These are phyloP conservation scores for Colletes gigas DNA, from an alignment of 1,140 invertebrate species.

Conservation along the genomic window DNA sequence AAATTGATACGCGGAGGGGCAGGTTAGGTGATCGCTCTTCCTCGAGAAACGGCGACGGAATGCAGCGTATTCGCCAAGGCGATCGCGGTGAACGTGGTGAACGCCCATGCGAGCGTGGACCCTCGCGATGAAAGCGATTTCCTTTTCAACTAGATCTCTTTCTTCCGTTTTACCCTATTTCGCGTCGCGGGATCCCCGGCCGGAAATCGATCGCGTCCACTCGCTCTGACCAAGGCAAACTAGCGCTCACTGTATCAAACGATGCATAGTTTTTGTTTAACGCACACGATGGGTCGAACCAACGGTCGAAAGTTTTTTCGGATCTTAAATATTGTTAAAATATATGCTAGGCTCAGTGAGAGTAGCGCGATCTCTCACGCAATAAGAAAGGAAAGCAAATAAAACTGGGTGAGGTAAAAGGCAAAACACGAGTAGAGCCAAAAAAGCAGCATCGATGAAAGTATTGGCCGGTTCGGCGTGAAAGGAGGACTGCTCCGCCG, in stretches of 20 bases:
- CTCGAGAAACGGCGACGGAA: constrained; percentile 17
- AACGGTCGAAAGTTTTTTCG: no score
- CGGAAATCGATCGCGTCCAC: background rate
- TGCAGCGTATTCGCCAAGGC: constrained; percentile 15
- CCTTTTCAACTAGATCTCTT: constrained; percentile 33
- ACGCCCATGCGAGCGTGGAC: constrained; percentile 10
- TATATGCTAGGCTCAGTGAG: constrained; percentile 36
- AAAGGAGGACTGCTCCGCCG: constrained; percentile 61
- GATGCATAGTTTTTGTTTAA: no score
- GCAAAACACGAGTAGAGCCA: constrained; percentile 55
- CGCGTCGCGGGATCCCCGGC: background rate
- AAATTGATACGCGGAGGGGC: background rate
- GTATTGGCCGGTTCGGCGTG: constrained; percentile 66
- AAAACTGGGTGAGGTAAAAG: constrained; percentile 60
- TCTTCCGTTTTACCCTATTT: constrained; percentile 42
- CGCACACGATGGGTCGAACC: no score
- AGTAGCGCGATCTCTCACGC: constrained; percentile 43
- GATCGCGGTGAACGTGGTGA: constrained; percentile 16
- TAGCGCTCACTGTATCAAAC: no score
- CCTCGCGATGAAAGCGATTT: constrained; percentile 40
- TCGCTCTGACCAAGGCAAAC: no score
- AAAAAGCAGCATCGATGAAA: constrained; percentile 68
- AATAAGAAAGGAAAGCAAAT: constrained; percentile 65
- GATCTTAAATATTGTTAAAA: no score
- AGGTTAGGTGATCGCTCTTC: background rate